Evolutionary conservation across 1,140 invertebrate genomes (phyloP), one percentile per base, ranked within the genome.

Genomic region (Drosophila paulistorum): DNA sequence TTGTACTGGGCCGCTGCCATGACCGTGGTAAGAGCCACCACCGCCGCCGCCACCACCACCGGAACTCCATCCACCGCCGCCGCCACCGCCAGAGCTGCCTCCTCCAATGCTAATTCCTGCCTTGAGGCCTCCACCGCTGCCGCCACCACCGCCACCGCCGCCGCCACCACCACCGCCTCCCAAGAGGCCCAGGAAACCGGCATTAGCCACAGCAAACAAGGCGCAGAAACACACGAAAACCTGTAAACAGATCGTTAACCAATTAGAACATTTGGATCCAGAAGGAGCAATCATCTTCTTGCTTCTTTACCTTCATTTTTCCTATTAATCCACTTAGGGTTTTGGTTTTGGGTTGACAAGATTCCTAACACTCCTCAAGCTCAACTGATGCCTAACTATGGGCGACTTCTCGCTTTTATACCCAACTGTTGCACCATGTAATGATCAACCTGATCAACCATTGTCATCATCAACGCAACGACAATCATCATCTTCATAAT

Each of bases 191-290:
- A 90, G 69, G 64, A 87, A 79, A 20, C 89, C 89, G 14, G 87
- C 89, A 55, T 90, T 90, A 26, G 89, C 83, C 71, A 85, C 82
- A 63, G 89, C 87, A 41, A 90, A 79, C 13, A 90, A 74, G 51
- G 87, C 87, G 79, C 78, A 87, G 73, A 90, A 57, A 62, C 83
- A 90, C 37, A 90, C 83, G 64, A 90, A 90, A 67, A 90, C 77
- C 89, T 90, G 51, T 0, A 35, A 59, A 39, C 45, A 30, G 30
- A 54, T 26, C 1, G 10, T 45, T 26, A 11, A 13, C 9, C 1
- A 17, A 11, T 61, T n/a, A 51, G 14, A 26, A 3, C 48, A 54
- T 65, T 39, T 65, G 42, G 17, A 45, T 64, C 23, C 11, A 51
- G 45, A 17, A 51, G 37, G 30, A 30, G 30, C 30, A 6, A 54